Percentiles rank a stretch among this genome's conserved stretches.
Conservation (phyloP, 1,140 invertebrate species). For the Leptoteleia sp. region DNA sequence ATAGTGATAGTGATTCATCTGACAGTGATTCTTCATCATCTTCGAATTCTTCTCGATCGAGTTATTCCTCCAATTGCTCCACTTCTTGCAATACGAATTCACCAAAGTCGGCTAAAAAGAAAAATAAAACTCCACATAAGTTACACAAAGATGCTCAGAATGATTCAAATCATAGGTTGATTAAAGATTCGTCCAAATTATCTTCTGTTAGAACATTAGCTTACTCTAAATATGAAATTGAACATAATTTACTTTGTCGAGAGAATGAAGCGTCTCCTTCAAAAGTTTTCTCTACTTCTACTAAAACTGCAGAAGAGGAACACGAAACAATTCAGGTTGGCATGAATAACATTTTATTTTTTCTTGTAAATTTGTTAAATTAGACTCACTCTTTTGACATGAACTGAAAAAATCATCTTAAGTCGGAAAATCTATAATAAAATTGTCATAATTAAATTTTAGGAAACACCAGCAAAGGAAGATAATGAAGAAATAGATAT, state of each 20-base stretch:
- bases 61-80: constrained; percentile 56
- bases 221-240: constrained; percentile 25
- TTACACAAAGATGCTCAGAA: neutral
- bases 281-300: constrained; percentile 71
- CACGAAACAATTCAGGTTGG: constrained; percentile 35
- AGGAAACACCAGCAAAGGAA: constrained; percentile 77
- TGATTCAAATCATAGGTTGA: constrained; percentile 4
- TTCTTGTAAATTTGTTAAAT: no score
- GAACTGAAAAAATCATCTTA: no score
- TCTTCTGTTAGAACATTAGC: neutral
- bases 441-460: no score
- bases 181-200: constrained; percentile 10
- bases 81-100: constrained; percentile 42
- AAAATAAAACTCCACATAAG: constrained; percentile 54
- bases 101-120: constrained; percentile 36
- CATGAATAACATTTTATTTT: neutral
- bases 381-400: no score
- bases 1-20: constrained; percentile 66
- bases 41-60: constrained; percentile 64
- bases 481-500: constrained; percentile 70
- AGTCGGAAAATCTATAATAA: no score
- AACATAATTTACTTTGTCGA: constrained; percentile 9
- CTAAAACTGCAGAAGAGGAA: constrained; percentile 60
- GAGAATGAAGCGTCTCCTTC: constrained; percentile 69
- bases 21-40: constrained; percentile 67